These are phyloP conservation scores for Euphonia xanthogaster DNA, from an alignment of 2,797 vertebrate genomes.

Conservation along the genomic window DNA sequence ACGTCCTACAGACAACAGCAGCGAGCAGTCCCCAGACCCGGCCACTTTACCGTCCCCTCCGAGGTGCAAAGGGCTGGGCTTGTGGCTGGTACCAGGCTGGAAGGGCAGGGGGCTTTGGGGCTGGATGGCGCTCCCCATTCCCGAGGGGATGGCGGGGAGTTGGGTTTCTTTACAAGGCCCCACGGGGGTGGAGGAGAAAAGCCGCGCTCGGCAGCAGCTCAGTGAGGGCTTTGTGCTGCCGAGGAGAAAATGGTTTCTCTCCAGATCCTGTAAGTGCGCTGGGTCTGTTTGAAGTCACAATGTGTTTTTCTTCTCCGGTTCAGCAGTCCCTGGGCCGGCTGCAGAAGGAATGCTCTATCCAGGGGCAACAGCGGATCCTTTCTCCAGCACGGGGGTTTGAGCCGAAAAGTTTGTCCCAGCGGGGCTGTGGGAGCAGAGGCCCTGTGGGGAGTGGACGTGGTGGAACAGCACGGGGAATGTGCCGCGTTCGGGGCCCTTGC, in stretches of 20 bases:
- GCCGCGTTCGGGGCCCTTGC: not conserved
- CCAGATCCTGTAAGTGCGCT: slow-evolving; percentile 58
- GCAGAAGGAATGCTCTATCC: slow-evolving; percentile 59
- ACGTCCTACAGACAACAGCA: not conserved
- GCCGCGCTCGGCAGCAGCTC: slow-evolving; percentile 29
- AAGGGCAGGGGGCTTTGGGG: not conserved
- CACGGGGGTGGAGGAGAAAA: slow-evolving; percentile 37
- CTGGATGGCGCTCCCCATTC: not conserved
- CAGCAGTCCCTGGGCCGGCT: slow-evolving; percentile 29
- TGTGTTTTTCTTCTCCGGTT: slow-evolving; percentile 70
- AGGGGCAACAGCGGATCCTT: slow-evolving; percentile 42
- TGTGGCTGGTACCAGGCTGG: fast-evolving
- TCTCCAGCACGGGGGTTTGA: not conserved
- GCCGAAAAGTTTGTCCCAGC: not conserved
- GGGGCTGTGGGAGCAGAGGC: not conserved
- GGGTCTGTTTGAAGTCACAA: slow-evolving; percentile 68
- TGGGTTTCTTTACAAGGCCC: slow-evolving; percentile 48
- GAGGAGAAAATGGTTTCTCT: slow-evolving; percentile 70
- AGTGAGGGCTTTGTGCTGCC: slow-evolving; percentile 67
- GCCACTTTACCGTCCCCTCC: not conserved
- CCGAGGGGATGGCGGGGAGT: not conserved
- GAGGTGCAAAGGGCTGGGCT: not conserved
- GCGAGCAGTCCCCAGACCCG: not conserved
- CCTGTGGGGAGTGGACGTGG: fast-evolving
- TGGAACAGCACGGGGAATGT: not conserved